Evolutionary conservation across 2,797 vertebrate species (phyloP).

Genomic region (Peromyscus attwateri): DNA sequence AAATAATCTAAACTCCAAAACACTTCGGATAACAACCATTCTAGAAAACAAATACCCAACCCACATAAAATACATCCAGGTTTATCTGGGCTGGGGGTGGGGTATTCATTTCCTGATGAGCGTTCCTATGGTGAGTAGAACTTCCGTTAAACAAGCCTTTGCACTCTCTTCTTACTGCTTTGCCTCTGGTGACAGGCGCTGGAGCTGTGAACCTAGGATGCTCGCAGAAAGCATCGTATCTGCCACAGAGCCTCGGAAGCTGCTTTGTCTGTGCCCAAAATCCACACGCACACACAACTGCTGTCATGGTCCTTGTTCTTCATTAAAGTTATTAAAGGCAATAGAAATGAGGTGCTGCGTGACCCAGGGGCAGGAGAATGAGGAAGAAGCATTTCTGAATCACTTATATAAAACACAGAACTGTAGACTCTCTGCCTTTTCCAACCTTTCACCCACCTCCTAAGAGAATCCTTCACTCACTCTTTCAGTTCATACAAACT

Average conservation of each 20-base stretch:
- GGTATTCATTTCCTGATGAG: background rate
- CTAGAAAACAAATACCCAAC: background rate
- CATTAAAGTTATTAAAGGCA: background rate
- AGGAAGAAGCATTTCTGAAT: background rate
- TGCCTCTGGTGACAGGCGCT: background rate
- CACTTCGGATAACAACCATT: background rate
- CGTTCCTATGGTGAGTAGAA: background rate
- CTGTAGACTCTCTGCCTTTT: background rate
- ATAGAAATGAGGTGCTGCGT: background rate
- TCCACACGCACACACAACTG: fast-evolving
- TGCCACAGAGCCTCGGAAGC: background rate
- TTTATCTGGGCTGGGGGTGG: background rate
- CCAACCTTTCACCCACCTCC: background rate
- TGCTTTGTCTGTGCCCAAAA: background rate
- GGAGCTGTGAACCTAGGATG: background rate
- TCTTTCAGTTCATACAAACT: background rate
- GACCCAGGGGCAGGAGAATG: background rate
- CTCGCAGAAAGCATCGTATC: background rate
- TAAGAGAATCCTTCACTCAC: background rate
- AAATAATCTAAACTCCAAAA: background rate
- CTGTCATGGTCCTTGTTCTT: background rate
- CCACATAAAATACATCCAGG: background rate
- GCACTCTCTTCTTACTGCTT: background rate
- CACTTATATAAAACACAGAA: background rate
- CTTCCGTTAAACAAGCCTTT: background rate